phyloP scores from a whole-genome alignment of 2,888 invertebrate species.

The Platerodrilus igneus region DNA sequence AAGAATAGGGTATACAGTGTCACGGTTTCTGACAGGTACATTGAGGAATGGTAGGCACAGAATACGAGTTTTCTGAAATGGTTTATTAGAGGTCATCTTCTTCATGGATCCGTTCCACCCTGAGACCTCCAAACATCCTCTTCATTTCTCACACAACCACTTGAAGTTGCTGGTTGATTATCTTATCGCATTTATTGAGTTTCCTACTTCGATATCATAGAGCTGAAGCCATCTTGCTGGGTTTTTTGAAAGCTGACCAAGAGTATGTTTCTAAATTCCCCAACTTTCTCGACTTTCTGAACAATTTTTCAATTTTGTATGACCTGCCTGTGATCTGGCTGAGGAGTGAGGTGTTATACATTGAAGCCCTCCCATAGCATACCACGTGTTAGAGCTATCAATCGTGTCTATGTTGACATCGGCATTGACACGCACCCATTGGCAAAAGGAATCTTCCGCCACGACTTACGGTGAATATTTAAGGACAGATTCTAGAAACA shows the following conservation, averaged over 20 bases:
- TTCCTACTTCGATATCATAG: no score
- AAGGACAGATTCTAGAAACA: slow-evolving; percentile 4
- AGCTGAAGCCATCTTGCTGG: no score
- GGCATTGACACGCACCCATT: no score
- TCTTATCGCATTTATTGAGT: neutral
- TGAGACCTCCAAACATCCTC: neutral
- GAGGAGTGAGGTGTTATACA: no score
- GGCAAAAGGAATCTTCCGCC: slow-evolving; percentile 1
- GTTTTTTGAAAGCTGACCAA: slow-evolving; percentile 1
- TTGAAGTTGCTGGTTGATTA: neutral
- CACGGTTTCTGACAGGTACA: no score
- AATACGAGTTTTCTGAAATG: neutral
- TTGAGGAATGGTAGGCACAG: slow-evolving; percentile 1
- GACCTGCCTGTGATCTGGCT: no score
- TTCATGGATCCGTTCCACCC: slow-evolving; percentile 3
- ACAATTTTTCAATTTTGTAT: no score
- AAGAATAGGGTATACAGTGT: neutral
- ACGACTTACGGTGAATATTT: neutral
- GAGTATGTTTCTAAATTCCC: neutral
- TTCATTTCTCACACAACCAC: no score
- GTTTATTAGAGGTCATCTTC: neutral
- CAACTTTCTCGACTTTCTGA: slow-evolving; percentile 2
- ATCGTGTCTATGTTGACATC: no score
- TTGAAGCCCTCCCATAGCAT: slow-evolving; percentile 1
- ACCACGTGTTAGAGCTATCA: slow-evolving; percentile 2